Base-by-base conservation (phyloP, 2,888 invertebrate species). In the Hirtodrosophila histrioides region DNA sequence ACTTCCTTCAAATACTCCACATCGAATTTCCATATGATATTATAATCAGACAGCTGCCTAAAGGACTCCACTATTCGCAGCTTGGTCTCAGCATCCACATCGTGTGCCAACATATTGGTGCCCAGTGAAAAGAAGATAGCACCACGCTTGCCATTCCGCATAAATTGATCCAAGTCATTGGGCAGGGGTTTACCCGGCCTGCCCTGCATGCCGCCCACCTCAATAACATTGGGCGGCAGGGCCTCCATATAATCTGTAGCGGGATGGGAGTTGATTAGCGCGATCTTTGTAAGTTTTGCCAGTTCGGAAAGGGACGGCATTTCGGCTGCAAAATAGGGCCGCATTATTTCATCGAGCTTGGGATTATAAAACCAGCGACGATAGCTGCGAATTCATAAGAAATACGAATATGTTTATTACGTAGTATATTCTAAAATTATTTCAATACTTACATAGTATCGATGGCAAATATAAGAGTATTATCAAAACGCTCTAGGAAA, bases 1-100 rank as follows among this genome's bases (percentile, higher is more conserved):
- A 71, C 44, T 45, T 63, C 55, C 41, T 89, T 86, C 0, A 62
- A 24, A 11, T 56, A 41, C 12, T 68, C 56, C 39, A 87, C 85
- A 33, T 86, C 89, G 62, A 69, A 73, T n/a, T 91, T 91, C 91
- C 91, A 91, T 10, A 92, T 33, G 33, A 92, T 89, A 35, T 89
- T 75, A 56, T 90, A 91, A 2, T 90, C 75, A 0, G 88, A 77
- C 41, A 91, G 56, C 12, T 84, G 68, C 6, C 71, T 58, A 53
- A 92, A 89, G 2, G 82, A 86, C 7, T 84, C 67, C 2, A 91
- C 46, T n/a, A 91, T 67, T 10, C 33, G 5, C 24, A 44, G 2
- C n/a, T 54, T 74, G 0, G 64, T 69, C 35, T 75, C 62, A 0
- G 27, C 50, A 8, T 72, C 74, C 24, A 86, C 58, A 27, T 69